These are phyloP conservation scores for Patella pellucida DNA, from an alignment of 2,888 invertebrate genomes.

Conservation along the genomic window DNA sequence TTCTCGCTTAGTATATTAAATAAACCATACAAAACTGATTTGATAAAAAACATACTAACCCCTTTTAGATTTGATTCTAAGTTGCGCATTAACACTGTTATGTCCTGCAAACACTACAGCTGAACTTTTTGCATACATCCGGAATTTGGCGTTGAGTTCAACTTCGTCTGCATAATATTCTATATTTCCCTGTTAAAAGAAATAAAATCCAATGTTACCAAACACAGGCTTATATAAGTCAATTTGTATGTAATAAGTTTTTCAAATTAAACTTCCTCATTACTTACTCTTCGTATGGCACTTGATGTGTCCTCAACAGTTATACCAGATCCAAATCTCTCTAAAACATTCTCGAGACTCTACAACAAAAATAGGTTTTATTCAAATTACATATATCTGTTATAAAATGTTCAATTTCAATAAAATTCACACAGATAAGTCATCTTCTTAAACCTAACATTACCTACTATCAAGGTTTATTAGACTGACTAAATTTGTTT, in stretches of 20 bases:
- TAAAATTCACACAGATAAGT: too few relatives aligned
- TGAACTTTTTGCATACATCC: constrained; percentile 67
- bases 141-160: constrained; percentile 66
- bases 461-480: too few relatives aligned
- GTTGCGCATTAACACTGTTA: constrained; percentile 68
- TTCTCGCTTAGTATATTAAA: too few relatives aligned
- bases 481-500: too few relatives aligned
- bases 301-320: constrained; percentile 63
- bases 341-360: constrained; percentile 61
- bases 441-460: too few relatives aligned
- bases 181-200: constrained; percentile 56
- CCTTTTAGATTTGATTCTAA: constrained; percentile 64
- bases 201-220: background rate
- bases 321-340: constrained; percentile 62
- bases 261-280: too few relatives aligned
- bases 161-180: constrained; percentile 68
- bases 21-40: too few relatives aligned
- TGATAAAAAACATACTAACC: constrained; percentile 40
- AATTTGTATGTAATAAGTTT: too few relatives aligned
- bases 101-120: constrained; percentile 68
- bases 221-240: too few relatives aligned
- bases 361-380: constrained; percentile 28
- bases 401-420: background rate
- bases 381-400: background rate
- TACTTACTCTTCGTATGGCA: constrained; percentile 57